A percentile compares a stretch with the other conserved stretches of the same genome.
Evolutionary conservation across 2,797 vertebrate species (phyloP).

Genomic region (Coracias cyanogaster): DNA sequence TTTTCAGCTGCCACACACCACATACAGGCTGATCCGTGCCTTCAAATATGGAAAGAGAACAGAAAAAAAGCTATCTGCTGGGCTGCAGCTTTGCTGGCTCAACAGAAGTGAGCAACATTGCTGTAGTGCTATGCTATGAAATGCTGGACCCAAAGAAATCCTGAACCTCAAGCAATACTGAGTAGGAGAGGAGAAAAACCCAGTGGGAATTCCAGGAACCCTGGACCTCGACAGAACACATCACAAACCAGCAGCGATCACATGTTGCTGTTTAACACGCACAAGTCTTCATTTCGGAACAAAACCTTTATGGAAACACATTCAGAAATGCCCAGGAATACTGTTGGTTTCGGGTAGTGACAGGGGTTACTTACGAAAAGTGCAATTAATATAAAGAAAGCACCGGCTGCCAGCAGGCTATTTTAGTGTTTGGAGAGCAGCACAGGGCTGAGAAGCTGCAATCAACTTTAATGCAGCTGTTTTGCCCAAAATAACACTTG

Average conservation of each 20-base stretch:
- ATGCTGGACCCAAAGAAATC: not conserved
- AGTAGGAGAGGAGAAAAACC: not conserved
- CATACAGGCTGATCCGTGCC: fast-evolving
- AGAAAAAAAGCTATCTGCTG: no score
- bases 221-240: not conserved
- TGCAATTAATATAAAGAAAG: not conserved
- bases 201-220: not conserved
- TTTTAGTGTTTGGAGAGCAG: constrained; percentile 38
- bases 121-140: not conserved
- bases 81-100: not conserved
- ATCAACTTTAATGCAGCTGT: not conserved
- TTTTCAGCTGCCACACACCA: not conserved
- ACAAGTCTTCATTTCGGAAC: not conserved
- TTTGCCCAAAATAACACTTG: not conserved
- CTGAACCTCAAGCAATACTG: not conserved
- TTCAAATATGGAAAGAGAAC: not conserved
- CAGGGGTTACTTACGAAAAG: not conserved
- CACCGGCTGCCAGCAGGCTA: not conserved
- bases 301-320: not conserved
- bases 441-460: not conserved
- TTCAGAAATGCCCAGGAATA: not conserved
- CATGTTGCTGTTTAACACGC: fast-evolving
- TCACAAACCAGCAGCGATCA: not conserved
- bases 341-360: not conserved
- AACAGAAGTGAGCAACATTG: fast-evolving